Conservation (phyloP, 2,113 vertebrate species). For the zebrafish (Danio rerio) region DNA sequence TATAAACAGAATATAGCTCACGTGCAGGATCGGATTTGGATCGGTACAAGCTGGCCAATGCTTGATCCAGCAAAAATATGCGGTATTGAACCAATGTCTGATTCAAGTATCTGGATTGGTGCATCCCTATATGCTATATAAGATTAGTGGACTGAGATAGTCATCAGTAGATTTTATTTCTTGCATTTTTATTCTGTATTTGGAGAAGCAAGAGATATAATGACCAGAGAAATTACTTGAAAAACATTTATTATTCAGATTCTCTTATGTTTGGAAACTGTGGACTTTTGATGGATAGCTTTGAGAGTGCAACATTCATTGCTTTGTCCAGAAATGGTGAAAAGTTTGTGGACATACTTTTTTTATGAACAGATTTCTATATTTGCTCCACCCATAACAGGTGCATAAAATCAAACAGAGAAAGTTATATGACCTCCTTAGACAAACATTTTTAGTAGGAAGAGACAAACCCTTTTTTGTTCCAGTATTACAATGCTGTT, state of each 20-base stretch:
- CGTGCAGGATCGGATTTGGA: too few relatives aligned
- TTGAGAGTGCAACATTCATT: background rate
- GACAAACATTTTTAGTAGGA: background rate
- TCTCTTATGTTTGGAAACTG: background rate
- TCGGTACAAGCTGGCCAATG: too few relatives aligned
- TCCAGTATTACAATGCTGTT: slow-evolving; percentile 9
- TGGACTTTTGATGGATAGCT: background rate
- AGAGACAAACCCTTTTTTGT: background rate
- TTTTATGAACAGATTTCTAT: background rate
- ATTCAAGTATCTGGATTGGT: too few relatives aligned
- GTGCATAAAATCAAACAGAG: background rate
- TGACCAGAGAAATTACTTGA: background rate
- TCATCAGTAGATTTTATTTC: too few relatives aligned
- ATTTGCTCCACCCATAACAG: background rate
- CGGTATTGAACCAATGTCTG: too few relatives aligned
- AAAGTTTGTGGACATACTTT: background rate
- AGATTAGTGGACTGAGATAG: too few relatives aligned
- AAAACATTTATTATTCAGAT: background rate
- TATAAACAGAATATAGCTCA: too few relatives aligned
- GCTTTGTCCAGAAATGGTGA: background rate
- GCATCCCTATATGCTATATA: too few relatives aligned
- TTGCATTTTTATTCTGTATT: background rate
- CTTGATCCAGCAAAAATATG: too few relatives aligned
- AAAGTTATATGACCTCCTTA: background rate
- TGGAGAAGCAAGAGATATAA: background rate